A percentile compares a stretch with the other conserved stretches of the same genome.
Conservation (phyloP, 2,797 vertebrate genomes). For the Sebastes minor region DNA sequence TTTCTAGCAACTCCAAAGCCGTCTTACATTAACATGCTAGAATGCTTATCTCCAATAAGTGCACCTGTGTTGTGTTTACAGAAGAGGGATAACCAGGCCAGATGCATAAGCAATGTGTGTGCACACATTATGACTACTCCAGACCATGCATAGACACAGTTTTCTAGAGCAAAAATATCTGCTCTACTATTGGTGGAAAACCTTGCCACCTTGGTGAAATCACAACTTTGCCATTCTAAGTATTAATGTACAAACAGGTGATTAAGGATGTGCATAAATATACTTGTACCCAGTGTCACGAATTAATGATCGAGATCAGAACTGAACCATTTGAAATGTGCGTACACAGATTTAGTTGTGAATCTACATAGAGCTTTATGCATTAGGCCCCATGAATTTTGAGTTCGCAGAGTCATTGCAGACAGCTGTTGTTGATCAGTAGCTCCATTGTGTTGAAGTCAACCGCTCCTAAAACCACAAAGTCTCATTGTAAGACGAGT, state of each 20-base stretch:
- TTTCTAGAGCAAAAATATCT: not conserved
- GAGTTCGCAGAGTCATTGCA: not conserved
- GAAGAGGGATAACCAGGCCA: too few species aligned
- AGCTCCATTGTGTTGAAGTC: not conserved
- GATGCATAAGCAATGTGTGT: not conserved
- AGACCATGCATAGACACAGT: not conserved
- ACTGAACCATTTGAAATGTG: not conserved
- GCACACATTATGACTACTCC: not conserved
- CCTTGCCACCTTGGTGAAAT: not conserved
- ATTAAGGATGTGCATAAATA: not conserved
- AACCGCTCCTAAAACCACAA: not conserved
- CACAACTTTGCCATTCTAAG: not conserved
- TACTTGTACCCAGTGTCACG: not conserved
- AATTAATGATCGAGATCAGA: not conserved
- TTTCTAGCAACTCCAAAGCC: too few species aligned
- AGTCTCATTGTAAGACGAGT: not conserved
- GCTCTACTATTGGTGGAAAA: not conserved
- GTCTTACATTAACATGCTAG: too few species aligned
- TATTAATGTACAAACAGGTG: not conserved
- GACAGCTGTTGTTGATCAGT: constrained; percentile 21
- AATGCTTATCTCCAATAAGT: too few species aligned
- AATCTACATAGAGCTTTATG: not conserved
- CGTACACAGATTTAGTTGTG: not conserved
- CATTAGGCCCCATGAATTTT: not conserved
- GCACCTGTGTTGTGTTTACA: too few species aligned